Evolutionary conservation across 2,888 invertebrate species (phyloP).

Genomic region (Lasioglossum figueresi): DNA sequence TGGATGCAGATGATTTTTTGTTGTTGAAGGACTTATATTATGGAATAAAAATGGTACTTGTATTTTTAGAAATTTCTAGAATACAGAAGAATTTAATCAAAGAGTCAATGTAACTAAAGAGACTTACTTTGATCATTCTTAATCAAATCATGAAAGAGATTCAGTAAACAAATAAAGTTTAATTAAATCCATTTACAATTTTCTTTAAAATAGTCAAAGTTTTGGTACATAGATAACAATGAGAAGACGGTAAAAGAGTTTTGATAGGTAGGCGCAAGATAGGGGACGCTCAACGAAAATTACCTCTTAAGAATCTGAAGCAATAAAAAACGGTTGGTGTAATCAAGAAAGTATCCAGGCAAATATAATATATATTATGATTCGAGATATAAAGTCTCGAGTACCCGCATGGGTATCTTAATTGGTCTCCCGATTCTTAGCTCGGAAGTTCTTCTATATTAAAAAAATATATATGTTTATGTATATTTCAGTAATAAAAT

Average conservation of each 20-base stretch:
- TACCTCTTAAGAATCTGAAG: background rate
- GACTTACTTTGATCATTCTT: background rate
- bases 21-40: no score
- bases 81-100: no score
- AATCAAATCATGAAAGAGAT: background rate
- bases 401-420: conserved; percentile 12
- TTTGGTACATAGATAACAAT: background rate
- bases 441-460: background rate
- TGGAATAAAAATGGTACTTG: no score
- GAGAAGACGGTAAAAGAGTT: background rate
- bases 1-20: no score
- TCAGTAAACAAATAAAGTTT: background rate
- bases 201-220: background rate
- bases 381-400: background rate
- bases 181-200: background rate
- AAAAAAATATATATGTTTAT: background rate
- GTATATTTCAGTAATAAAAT: background rate
- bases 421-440: background rate
- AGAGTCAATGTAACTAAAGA: background rate
- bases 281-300: background rate
- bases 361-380: conserved; percentile 12
- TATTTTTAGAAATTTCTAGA: no score
- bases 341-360: background rate
- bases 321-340: background rate
- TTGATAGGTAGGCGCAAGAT: background rate